phyloP scores from a whole-genome alignment of 2,797 vertebrate species.

The Micromesistius poutassou region DNA sequence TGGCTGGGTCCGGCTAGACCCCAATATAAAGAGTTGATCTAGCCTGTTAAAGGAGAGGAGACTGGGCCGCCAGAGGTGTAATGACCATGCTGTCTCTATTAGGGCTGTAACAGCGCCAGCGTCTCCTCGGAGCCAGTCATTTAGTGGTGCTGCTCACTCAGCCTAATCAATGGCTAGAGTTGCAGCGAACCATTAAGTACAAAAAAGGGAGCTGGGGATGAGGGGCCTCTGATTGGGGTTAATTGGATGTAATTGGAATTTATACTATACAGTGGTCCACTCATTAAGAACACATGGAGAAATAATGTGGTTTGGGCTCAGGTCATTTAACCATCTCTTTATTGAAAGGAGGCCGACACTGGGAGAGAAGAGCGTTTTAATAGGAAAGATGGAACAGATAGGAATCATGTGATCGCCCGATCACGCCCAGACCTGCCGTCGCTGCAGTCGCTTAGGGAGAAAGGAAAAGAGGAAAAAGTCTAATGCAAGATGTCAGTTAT shows the following conservation, averaged over 20 bases:
- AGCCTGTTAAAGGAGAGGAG: constrained; percentile 63
- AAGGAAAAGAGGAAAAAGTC: neutral
- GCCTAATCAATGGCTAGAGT: constrained; percentile 86
- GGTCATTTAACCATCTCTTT: constrained; percentile 78
- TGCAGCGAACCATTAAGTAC: constrained; percentile 94
- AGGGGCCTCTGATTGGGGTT: constrained; percentile 95
- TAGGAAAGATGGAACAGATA: constrained; percentile 10
- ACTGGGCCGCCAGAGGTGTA: constrained; percentile 69
- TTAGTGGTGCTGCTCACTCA: constrained; percentile 91
- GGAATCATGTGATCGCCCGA: neutral
- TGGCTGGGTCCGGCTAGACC: constrained; percentile 66
- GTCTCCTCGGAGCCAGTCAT: constrained; percentile 84
- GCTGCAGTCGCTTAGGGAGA: neutral
- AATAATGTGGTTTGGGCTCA: constrained; percentile 77
- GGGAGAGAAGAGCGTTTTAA: constrained; percentile 11
- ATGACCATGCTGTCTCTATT: constrained; percentile 75
- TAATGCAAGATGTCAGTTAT: constrained; percentile 38
- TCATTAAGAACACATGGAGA: constrained; percentile 82
- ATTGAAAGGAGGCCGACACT: constrained; percentile 37
- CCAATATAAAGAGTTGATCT: constrained; percentile 75
- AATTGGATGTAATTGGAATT: constrained; percentile 99
- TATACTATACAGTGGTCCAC: constrained; percentile 87
- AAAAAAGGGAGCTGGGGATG: constrained; percentile 83
- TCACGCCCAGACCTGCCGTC: too few relatives aligned
- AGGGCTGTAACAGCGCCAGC: constrained; percentile 75